Evolutionary conservation across 2,888 invertebrate genomes (phyloP).

Genomic region (Diarsia mendica): DNA sequence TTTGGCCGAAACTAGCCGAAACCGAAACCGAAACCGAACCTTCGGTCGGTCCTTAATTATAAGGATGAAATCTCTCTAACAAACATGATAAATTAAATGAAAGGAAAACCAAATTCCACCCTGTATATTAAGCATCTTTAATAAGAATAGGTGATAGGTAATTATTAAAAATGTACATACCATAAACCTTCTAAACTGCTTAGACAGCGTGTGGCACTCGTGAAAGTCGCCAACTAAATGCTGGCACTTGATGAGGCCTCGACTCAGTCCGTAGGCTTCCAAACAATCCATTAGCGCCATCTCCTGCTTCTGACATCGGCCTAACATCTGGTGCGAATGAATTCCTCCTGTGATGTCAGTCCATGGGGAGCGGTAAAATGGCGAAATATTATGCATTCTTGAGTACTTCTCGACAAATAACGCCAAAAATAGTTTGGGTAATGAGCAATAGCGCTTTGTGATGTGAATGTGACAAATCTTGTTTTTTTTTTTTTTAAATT

Average conservation of each 20-base stretch:
- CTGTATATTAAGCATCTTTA: no score
- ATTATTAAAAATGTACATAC: constrained; percentile 18
- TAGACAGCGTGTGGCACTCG: constrained; percentile 91
- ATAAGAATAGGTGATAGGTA: background rate
- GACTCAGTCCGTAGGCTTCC: constrained; percentile 93
- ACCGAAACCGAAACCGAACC: no score
- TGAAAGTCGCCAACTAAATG: constrained; percentile 91
- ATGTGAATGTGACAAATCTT: background rate
- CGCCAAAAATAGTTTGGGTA: background rate
- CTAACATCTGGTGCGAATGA: constrained; percentile 91
- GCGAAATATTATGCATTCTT: constrained; percentile 82
- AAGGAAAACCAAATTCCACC: no score
- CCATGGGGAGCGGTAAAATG: constrained; percentile 91
- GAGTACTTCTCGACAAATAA: background rate
- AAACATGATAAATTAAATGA: no score
- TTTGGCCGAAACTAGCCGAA: no score
- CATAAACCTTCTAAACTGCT: constrained; percentile 89
- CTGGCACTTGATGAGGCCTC: constrained; percentile 90
- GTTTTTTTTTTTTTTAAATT: background rate
- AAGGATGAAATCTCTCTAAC: no score
- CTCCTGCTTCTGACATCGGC: constrained; percentile 92
- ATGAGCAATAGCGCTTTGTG: background rate
- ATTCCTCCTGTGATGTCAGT: constrained; percentile 92
- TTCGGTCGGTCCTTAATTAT: no score
- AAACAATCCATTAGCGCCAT: constrained; percentile 93